Evolutionary conservation across 2,797 vertebrate genomes (phyloP).

Genomic region (Coracias cyanogaster): DNA sequence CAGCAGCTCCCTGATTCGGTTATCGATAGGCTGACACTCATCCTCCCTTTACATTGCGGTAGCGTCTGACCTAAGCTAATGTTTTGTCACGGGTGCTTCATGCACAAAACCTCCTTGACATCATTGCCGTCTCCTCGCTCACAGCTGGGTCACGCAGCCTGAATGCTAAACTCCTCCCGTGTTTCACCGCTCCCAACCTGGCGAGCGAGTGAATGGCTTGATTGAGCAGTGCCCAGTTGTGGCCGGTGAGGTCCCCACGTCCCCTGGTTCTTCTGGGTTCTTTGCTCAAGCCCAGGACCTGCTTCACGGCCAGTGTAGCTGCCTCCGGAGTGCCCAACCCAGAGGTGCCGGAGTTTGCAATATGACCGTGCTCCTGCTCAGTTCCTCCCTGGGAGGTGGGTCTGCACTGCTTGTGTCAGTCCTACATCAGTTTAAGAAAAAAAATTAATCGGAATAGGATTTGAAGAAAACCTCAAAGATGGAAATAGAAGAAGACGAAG

Average conservation of each 20-base stretch:
- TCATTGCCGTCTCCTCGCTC: not conserved
- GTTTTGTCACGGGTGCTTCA: not conserved
- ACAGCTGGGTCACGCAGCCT: not conserved
- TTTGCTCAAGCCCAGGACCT: not conserved
- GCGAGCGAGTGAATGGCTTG: fast-evolving
- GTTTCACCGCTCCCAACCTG: not conserved
- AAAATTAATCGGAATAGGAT: not conserved
- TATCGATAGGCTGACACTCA: not conserved
- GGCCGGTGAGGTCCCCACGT: fast-evolving
- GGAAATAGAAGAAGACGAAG: not conserved
- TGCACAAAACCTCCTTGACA: not conserved
- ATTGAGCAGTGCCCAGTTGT: fast-evolving
- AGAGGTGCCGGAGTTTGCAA: not conserved
- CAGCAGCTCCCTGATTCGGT: not conserved
- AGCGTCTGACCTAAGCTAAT: not conserved
- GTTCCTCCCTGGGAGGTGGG: not conserved
- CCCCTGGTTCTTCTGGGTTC: not conserved
- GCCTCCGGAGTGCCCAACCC: fast-evolving
- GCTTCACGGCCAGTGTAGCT: not conserved
- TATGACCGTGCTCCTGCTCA: fast-evolving
- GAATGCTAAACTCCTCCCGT: not conserved
- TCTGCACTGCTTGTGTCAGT: not conserved
- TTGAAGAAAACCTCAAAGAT: not conserved
- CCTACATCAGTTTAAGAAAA: not conserved
- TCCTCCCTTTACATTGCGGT: not conserved